Conservation (phyloP, 2,888 invertebrate genomes). For the Podotricha telesiphe region DNA sequence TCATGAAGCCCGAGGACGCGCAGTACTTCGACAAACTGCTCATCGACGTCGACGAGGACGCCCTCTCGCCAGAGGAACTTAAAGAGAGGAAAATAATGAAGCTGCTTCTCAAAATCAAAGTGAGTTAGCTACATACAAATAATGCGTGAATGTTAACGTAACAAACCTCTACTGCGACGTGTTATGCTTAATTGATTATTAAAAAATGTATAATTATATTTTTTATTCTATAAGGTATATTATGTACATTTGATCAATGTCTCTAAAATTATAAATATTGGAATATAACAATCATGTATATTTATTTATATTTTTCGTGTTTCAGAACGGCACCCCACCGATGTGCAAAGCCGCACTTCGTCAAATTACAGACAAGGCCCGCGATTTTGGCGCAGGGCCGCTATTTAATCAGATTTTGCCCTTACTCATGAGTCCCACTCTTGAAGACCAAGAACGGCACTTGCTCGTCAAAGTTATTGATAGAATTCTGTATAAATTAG, state of each 20-base stretch:
- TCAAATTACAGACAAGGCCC: constrained; percentile 99
- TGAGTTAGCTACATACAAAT: no score
- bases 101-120: constrained; percentile 96
- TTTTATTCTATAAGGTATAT: no score
- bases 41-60: constrained; percentile 98
- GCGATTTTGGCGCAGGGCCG: constrained; percentile 99
- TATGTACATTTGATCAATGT: no score
- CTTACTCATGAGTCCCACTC: constrained; percentile 99
- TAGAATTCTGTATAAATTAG: constrained; percentile 98
- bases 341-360: constrained; percentile 99
- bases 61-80: constrained; percentile 96
- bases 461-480: constrained; percentile 99
- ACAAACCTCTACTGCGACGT: no score
- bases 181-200: no score
- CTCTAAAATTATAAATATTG: not conserved
- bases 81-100: constrained; percentile 99
- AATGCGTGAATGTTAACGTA: no score
- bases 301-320: constrained; percentile 4
- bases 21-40: constrained; percentile 99
- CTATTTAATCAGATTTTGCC: constrained; percentile 99
- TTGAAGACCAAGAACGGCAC: constrained; percentile 99
- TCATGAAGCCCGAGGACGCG: constrained; percentile 99
- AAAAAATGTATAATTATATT: no score
- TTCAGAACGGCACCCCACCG: constrained; percentile 97
- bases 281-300: no score